Base-by-base conservation (phyloP, 2,888 invertebrate species). In the Harpagoxenus sublaevis region DNA sequence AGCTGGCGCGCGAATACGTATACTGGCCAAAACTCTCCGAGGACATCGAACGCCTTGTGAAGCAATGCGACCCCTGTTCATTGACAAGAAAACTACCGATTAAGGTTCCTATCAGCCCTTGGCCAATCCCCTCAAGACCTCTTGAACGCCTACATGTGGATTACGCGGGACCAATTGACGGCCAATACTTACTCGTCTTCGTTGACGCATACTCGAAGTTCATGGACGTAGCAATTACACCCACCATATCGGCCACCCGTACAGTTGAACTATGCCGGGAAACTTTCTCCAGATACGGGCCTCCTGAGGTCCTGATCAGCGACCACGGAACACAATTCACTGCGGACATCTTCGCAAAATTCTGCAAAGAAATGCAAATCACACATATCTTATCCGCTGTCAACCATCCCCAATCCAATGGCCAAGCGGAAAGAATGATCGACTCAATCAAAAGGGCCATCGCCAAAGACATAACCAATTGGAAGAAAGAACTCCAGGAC, bases 351-450 rank as follows among this genome's bases (percentile, higher is more conserved):
- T 71, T 71, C 10, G 10, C 53, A 0, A 12, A 1, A 0, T 12
- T 70, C 1, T 70, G 53, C 15, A 71, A 23, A 6, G 39, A 55
- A 1, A 39, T 71, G 39, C 39, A 71, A 4, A 71, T 57, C 42
- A 15, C 39, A 1, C 42, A 55, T 23, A 23, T 23, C 4, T 2
- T 71, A 0, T n/a, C 53, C 5, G 8, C 55, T 0, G 18, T 73
- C 0, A 60, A 73, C 8, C 42, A 73, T 0, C 42, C 57, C 0
- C 60, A 60, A 15, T 74, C 31, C 0, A 74, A 74, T 28, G 31
- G 60, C 3, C 74, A 81, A 2, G 81, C 39, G 0, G 51, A 71
- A 2, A 71, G 51, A 1, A 81, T 71, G 71, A 51, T 81, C 1
- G 62, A 79, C 5, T 35, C 57, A 0, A 4, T 81, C 0, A 81